A percentile compares a stretch with the other conserved stretches of the same genome.
Conservation (phyloP, 2,888 invertebrate species). For the Sepioteuthis lessoniana region DNA sequence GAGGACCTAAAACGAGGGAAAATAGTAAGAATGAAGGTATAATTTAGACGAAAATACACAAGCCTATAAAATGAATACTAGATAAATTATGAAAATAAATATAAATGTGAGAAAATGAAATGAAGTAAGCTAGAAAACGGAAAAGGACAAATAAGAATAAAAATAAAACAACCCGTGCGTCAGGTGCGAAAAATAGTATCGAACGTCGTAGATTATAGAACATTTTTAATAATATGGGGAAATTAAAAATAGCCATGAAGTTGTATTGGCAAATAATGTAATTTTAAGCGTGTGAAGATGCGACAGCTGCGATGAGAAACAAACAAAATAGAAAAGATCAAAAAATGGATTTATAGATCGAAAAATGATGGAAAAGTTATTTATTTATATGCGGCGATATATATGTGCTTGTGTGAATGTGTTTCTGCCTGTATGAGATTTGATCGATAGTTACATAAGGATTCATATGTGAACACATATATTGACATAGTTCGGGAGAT, state of each 20-base stretch:
- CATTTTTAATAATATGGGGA: not conserved
- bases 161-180: not conserved
- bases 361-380: no score
- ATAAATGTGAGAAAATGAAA: not conserved
- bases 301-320: not conserved
- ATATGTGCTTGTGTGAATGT: not conserved
- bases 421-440: not conserved
- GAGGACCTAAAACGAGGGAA: fast-evolving
- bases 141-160: not conserved
- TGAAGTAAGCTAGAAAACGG: no score
- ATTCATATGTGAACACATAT: not conserved
- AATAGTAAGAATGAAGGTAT: not conserved
- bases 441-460: not conserved
- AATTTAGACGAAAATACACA: not conserved
- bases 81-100: not conserved
- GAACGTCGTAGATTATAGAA: not conserved
- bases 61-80: not conserved
- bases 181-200: not conserved
- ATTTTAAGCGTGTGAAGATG: not conserved
- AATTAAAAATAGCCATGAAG: slow-evolving; percentile 11
- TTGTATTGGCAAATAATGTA: not conserved
- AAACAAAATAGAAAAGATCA: not conserved
- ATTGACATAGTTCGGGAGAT: not conserved
- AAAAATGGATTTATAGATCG: not conserved
- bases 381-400: no score